phyloP scores from a whole-genome alignment of 2,113 vertebrate genomes.

The Fregetta grallaria region DNA sequence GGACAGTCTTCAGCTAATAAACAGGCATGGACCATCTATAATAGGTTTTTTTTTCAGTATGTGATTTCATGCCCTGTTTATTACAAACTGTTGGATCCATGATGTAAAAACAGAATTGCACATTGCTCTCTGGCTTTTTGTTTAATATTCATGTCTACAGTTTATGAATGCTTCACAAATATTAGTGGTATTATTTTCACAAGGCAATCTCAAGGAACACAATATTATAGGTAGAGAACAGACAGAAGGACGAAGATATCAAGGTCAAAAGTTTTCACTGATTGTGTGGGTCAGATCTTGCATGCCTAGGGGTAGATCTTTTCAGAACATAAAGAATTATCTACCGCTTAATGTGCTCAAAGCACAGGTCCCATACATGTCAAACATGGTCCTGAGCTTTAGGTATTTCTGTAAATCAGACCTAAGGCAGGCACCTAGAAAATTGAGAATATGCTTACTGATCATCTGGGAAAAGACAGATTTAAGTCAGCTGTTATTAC shows the following conservation, averaged over 20 bases:
- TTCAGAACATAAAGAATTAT: not conserved
- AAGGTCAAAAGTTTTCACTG: not conserved
- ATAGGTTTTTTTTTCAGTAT: not conserved
- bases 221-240: not conserved
- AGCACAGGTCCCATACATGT: not conserved
- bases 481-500: not conserved
- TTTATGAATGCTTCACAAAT: not conserved
- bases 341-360: not conserved
- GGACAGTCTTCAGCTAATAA: not conserved
- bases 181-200: not conserved
- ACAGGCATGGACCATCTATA: not conserved
- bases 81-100: not conserved
- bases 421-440: not conserved
- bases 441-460: not conserved
- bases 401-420: not conserved
- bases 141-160: not conserved
- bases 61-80: not conserved
- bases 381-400: not conserved
- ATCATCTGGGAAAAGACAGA: not conserved
- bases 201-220: not conserved
- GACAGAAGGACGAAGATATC: not conserved
- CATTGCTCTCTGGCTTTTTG: not conserved
- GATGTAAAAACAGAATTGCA: not conserved
- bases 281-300: not conserved
- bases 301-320: not conserved